Evolutionary conservation across 2,113 vertebrate species (phyloP).

Genomic region (Psittacus erithacus): DNA sequence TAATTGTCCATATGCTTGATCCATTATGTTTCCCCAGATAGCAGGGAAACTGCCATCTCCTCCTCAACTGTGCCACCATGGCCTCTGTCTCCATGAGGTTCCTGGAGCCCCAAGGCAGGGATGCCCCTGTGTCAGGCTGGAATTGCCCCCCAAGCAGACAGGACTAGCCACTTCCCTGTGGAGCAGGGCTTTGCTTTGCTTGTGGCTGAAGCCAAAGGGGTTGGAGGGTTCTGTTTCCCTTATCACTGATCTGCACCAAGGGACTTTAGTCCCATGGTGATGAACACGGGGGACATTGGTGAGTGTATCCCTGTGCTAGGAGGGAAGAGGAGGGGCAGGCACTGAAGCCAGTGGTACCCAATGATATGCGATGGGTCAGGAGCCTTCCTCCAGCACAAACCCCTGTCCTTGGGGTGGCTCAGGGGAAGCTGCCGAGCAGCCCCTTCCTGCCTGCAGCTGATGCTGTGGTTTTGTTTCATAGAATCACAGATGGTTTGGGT

Average conservation of each 20-base stretch:
- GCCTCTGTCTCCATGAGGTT: neutral
- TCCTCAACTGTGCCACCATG: neutral
- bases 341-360: neutral
- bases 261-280: neutral
- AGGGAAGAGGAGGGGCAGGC: neutral
- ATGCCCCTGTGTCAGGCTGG: neutral
- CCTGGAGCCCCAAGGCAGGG: neutral
- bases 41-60: neutral
- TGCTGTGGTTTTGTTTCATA: neutral
- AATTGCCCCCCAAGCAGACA: neutral
- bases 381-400: neutral
- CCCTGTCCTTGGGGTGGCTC: neutral
- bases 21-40: slow-evolving; percentile 23
- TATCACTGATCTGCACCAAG: rapidly evolving
- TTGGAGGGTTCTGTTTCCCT: neutral
- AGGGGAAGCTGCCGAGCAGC: neutral
- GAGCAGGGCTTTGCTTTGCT: neutral
- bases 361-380: neutral
- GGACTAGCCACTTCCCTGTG: rapidly evolving
- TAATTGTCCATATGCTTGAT: slow-evolving; percentile 27
- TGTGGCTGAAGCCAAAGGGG: neutral
- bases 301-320: neutral
- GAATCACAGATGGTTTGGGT: neutral
- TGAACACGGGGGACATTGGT: neutral
- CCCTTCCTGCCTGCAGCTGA: neutral